Evolutionary conservation across 1,140 invertebrate genomes (phyloP), one percentile per base, ranked within the genome.

Genomic region (Drosophila nigromelanica): DNA sequence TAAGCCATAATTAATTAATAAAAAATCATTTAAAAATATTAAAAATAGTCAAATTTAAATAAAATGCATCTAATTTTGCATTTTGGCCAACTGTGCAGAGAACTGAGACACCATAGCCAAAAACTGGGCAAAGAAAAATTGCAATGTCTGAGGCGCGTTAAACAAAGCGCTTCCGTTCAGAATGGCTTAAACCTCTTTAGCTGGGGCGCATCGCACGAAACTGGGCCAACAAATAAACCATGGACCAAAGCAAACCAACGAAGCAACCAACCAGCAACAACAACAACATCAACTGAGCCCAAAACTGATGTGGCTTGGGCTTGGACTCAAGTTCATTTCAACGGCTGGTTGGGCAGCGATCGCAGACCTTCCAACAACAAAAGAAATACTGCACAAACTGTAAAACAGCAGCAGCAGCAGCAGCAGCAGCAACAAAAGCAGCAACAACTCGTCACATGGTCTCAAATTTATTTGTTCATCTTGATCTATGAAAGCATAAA

Each of bases 401-500:
- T 55, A 55, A 50, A 47, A 63, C 48, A 18, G 30, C 30, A 35
- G 39, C 37, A 48, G 27, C 18, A 58, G 47, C 51, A 54, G 51
- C 40, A 59, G 12, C 35, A 56, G 27, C 42, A 37, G 12, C 54
- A 60, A 37, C 60, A 73, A 48, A 33, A 56, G 11, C 55, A 52
- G 45, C 35, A 52, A 68, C 51, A 76, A 64, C 48, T 76, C 73
- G 62, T 67, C 73, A 61, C 73, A 76, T 64, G 54, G 55, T 54
- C 68, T 73, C 60, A 77, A 79, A 79, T 79, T 79, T 79, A 79
- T 80, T 80, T 80, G 77, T 80, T 77, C 77, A 80, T 80, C 77
- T 80, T 80, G 77, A 80, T 80, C 77, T 80, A 80, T 80, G 77
- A 80, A 74, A 77, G 75, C 66, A 80, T 80, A 48, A 80, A 77